phyloP scores from a whole-genome alignment of 1,140 invertebrate genomes.

The Eurosta solidaginis region DNA sequence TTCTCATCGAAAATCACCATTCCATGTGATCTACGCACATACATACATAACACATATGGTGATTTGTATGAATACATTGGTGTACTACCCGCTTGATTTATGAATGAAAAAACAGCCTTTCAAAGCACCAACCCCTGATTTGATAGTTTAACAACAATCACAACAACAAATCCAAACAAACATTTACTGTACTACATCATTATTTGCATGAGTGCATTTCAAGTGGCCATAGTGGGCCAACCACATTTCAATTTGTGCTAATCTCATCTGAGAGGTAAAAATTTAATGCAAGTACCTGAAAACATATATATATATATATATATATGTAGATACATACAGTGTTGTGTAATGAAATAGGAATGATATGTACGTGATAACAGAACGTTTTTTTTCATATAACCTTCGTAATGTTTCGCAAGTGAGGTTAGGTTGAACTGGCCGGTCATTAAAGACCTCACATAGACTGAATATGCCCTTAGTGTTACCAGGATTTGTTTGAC shows the following conservation, averaged over 20 bases:
- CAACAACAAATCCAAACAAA: neutral
- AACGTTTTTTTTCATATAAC: too few species aligned
- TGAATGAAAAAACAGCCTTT: neutral
- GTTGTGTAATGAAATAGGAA: neutral
- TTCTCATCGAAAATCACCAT: conserved; percentile 41
- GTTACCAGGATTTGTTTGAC: too few species aligned
- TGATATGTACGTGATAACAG: too few species aligned
- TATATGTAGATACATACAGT: conserved; percentile 33
- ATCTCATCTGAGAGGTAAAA: conserved; percentile 12
- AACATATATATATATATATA: neutral
- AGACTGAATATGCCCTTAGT: too few species aligned
- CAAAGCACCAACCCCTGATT: neutral
- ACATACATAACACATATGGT: too few species aligned
- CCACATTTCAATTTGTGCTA: conserved; percentile 32
- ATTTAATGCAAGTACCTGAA: conserved; percentile 7
- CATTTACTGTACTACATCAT: neutral
- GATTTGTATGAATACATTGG: neutral
- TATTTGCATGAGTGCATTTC: conserved; percentile 17
- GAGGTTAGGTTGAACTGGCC: too few species aligned
- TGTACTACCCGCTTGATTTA: neutral
- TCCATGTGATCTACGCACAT: neutral
- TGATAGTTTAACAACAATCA: neutral
- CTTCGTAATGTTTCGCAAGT: too few species aligned
- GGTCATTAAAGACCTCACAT: too few species aligned
- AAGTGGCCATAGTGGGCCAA: conserved; percentile 32